Evolutionary conservation across 2,797 vertebrate genomes (phyloP).

Genomic region (Champsocephalus gunnari): DNA sequence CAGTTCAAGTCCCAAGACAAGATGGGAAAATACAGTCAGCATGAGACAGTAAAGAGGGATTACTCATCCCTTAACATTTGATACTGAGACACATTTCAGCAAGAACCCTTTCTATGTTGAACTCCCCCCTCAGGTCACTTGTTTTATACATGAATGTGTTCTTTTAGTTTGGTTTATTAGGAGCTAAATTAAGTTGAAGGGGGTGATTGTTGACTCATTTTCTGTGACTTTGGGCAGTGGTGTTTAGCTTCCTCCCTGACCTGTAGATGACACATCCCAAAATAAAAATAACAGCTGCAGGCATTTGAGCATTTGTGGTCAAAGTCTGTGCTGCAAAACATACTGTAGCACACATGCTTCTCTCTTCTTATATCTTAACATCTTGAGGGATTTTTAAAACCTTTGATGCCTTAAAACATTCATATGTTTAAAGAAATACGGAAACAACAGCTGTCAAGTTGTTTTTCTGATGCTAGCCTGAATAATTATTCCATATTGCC

Average conservation of each 20-base stretch:
- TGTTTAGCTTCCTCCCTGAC: constrained; percentile 67
- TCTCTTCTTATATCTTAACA: neutral
- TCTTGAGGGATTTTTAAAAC: neutral
- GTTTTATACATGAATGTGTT: constrained; percentile 20
- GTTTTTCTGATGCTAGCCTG: constrained; percentile 5
- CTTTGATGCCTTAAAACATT: neutral
- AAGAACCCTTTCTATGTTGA: constrained; percentile 2
- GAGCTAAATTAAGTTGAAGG: constrained; percentile 42
- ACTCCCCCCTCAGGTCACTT: constrained; percentile 9
- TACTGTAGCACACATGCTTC: neutral
- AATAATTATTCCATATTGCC: neutral
- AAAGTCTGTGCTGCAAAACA: constrained; percentile 22
- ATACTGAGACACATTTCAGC: constrained; percentile 30
- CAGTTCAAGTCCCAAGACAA: constrained; percentile 68
- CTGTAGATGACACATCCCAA: constrained; percentile 67
- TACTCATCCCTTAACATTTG: constrained; percentile 25
- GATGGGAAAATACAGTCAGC: constrained; percentile 39
- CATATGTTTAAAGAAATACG: neutral
- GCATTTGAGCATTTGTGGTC: constrained; percentile 37
- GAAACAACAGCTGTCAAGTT: neutral
- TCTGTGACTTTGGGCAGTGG: constrained; percentile 61
- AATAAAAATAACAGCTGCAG: constrained; percentile 68
- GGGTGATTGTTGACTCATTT: constrained; percentile 59
- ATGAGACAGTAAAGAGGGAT: constrained; percentile 25
- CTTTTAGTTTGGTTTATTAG: constrained; percentile 8